Base-by-base conservation (phyloP, 2,113 vertebrate genomes). In the Fukomys damarensis region DNA sequence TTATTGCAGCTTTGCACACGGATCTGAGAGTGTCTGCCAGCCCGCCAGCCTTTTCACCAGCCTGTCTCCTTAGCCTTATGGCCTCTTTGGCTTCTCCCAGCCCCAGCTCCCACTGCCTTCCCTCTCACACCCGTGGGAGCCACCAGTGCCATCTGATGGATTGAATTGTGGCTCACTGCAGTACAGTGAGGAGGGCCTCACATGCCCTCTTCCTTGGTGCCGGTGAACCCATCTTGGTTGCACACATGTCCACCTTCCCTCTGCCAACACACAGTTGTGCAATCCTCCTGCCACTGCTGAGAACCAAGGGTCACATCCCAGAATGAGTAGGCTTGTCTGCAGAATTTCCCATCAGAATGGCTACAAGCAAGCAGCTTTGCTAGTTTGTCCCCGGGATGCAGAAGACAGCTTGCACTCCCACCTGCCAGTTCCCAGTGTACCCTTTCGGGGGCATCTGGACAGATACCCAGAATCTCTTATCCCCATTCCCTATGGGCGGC, bases 1-100 rank as follows among this genome's bases (percentile, higher is more conserved):
- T 96, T 88, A 92, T 92, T 95, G 97, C 98, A 95, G 93, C 97
- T 98, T 98, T 98, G 97, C 95, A 97, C 97, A 93, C 83, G 52
- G 86, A 92, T 59, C 83, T 84, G 93, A 93, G 93, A 88, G 93
- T 68, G 32, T 97, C 95, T 96, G 17, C 93, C 77, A 96, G 88
- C 80, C 91, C 86, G 76, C 89, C 95, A 91, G 63, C 95, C 84
- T 90, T 95, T 46, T 97, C 97, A 94, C 96, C 96, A 96, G 96
- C 97, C 81, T 96, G 82, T 95, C 91, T 93, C 82, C 68, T 95
- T 88, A 96, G 96, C 94, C 94, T 97, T 97, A 92, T 8, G 52
- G 86, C 91, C 68, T 87, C 68, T 93, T 30, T 79, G 96, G 96
- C 79, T 17, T 79, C 93, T 91, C 68, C 83, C 41, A 26, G 59